A percentile compares a stretch with the other conserved stretches of the same genome.
These are phyloP conservation scores for Oncorhynchus keta DNA, from an alignment of 2,113 vertebrate genomes.

Conservation along the genomic window DNA sequence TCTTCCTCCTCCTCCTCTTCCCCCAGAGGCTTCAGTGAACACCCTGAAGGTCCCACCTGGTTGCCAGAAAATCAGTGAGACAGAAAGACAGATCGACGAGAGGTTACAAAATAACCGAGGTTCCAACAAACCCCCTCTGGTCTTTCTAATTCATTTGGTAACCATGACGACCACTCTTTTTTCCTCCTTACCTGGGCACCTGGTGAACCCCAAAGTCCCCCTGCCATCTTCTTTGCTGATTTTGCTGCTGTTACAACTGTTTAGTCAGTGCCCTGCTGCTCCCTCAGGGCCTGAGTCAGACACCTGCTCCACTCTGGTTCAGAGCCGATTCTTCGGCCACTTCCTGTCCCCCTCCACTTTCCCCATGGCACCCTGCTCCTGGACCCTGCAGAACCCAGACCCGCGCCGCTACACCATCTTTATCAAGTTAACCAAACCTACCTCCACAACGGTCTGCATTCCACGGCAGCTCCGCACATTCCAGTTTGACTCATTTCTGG, in stretches of 20 bases:
- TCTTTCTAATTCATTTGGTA: constrained; percentile 68
- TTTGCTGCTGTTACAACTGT: constrained; percentile 54
- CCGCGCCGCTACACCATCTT: constrained; percentile 93
- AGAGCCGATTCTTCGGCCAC: constrained; percentile 94
- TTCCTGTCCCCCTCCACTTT: constrained; percentile 89
- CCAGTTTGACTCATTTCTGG: constrained; percentile 95
- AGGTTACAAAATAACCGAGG: not conserved
- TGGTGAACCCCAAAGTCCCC: constrained; percentile 32
- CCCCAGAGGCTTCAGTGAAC: not conserved
- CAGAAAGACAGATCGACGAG: not conserved
- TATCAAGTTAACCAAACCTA: constrained; percentile 89
- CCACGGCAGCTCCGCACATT: constrained; percentile 84
- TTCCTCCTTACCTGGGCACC: constrained; percentile 7
- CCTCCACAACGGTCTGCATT: constrained; percentile 61
- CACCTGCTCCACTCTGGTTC: constrained; percentile 88
- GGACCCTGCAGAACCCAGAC: constrained; percentile 97
- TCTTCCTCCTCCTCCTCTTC: not conserved
- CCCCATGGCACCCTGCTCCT: constrained; percentile 83
- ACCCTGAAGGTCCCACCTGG: not conserved
- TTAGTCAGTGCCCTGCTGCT: constrained; percentile 44
- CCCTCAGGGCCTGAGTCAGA: constrained; percentile 78
- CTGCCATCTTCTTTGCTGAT: constrained; percentile 22
- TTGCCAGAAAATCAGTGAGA: not conserved
- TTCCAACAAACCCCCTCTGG: constrained; percentile 28
- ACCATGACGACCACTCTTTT: constrained; percentile 73